Evolutionary conservation across 2,113 vertebrate genomes (phyloP), one percentile per base, ranked within the genome.

Genomic region (Lanius collurio): DNA sequence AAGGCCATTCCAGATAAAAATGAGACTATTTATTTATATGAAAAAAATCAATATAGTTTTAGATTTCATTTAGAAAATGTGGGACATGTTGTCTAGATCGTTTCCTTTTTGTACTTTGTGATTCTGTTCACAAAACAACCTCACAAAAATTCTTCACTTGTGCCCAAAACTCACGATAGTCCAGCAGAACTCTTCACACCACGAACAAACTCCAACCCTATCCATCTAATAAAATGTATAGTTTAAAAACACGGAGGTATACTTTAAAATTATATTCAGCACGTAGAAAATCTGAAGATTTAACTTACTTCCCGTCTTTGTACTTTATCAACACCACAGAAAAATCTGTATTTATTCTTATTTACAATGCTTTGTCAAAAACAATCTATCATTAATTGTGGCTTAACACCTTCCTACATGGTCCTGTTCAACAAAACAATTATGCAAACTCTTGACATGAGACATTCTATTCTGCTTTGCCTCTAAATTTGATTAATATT

Each of bases 81-180:
- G 13, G 2, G 6, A 62, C 15, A n/a, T 15, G 23, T 59, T 42
- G 15, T 53, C 19, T 41, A 57, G 37, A 39, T 42, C 6, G 30
- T 31, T 80, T 62, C 7, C 3, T 65, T 93, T 71, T 62, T 37
- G 47, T 11, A 35, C 2, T 67, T 82, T 8, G 13, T 23, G 7
- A 88, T 44, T 88, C 31, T 74, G 15, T 53, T 81, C 7, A 74
- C 8, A 37, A 53, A 88, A 83, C 1, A 63, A 15, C 39, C 30
- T 73, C 39, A 55, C 15, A 79, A 76, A 79, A 68, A 77, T 24
- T 42, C 9, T 75, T 88, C 15, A 15, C 26, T 78, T 74, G 13
- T 1, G 6, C 15, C 42, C 9, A 30, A 71, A 75, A 56, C 11
- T 4, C 1, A 5, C 0, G 2, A 20, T 9, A 70, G 11, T 49